These are phyloP conservation scores for Diacarnus erythraeanus DNA, from an alignment of 37 sponge, comb jelly and placozoan genomes.

Conservation along the genomic window DNA sequence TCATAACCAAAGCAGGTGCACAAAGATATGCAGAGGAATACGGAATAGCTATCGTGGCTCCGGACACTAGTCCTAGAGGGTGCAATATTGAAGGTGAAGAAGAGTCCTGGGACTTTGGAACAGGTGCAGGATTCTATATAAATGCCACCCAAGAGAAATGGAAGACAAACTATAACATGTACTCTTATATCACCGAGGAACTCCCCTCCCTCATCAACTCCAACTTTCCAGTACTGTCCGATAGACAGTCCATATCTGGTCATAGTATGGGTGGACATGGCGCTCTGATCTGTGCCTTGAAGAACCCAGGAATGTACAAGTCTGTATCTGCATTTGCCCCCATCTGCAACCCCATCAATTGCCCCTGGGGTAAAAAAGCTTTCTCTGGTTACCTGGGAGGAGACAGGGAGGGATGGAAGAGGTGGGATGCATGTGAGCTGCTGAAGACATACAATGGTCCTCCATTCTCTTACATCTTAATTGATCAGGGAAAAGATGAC, in stretches of 20 bases:
- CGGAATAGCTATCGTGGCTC: slow-evolving; percentile 84
- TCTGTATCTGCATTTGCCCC: slow-evolving; percentile 95
- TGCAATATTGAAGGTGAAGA: slow-evolving; percentile 96
- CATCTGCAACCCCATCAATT: slow-evolving; percentile 87
- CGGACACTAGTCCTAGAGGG: slow-evolving; percentile 96
- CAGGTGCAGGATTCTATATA: slow-evolving; percentile 97
- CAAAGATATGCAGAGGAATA: slow-evolving; percentile 88
- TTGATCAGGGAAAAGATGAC: slow-evolving; percentile 91
- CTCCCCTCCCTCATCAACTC: slow-evolving; percentile 75
- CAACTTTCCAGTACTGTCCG: slow-evolving; percentile 81
- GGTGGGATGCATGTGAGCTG: slow-evolving; percentile 91
- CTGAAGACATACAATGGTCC: slow-evolving; percentile 82
- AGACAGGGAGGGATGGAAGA: slow-evolving; percentile 77
- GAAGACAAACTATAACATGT: slow-evolving; percentile 98
- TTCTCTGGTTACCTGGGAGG: slow-evolving; percentile 90
- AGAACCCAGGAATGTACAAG: slow-evolving; percentile 90
- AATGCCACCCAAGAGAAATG: slow-evolving; percentile 96
- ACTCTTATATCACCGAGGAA: slow-evolving; percentile 91
- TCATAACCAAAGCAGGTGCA: slow-evolving; percentile 81
- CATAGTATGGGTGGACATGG: slow-evolving; percentile 99
- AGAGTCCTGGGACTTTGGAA: slow-evolving; percentile 93
- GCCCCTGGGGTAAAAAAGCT: slow-evolving; percentile 96
- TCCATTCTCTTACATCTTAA: slow-evolving; percentile 63
- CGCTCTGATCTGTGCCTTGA: slow-evolving; percentile 88
- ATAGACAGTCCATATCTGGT: slow-evolving; percentile 79